These are phyloP conservation scores for Sterna hirundo DNA, from an alignment of 2,113 vertebrate genomes.

Conservation along the genomic window DNA sequence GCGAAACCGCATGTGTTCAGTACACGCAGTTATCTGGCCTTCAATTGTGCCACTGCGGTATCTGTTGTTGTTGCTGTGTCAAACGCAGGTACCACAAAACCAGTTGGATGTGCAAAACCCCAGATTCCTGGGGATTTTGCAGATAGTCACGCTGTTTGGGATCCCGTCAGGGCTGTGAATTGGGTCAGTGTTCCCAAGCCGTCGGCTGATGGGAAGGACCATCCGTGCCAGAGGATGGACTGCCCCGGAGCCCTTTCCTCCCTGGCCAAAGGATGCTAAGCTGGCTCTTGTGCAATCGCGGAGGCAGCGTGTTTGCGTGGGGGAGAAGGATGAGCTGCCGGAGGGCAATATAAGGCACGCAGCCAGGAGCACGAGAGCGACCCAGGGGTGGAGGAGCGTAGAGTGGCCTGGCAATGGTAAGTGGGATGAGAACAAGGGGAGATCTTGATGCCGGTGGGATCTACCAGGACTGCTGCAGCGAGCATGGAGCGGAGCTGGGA, in stretches of 20 bases:
- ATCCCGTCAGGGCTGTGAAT: not conserved
- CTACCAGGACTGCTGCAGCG: not conserved
- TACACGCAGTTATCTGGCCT: not conserved
- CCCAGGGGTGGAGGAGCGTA: not conserved
- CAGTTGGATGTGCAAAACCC: not conserved
- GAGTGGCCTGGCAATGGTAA: not conserved
- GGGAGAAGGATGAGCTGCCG: not conserved
- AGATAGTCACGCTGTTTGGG: not conserved
- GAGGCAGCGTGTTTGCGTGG: not conserved
- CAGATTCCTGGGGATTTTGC: not conserved
- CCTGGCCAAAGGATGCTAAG: not conserved
- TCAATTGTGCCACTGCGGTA: rapidly evolving
- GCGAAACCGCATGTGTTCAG: rapidly evolving
- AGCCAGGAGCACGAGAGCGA: rapidly evolving
- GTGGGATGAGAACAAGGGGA: not conserved
- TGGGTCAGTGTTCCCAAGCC: not conserved
- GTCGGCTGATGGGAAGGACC: rapidly evolving
- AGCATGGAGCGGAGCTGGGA: not conserved
- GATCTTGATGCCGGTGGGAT: not conserved
- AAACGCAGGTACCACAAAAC: not conserved
- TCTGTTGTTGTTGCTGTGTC: not conserved
- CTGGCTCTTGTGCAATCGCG: slow-evolving; percentile 1
- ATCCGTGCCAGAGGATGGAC: rapidly evolving
- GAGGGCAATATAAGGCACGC: slow-evolving; percentile 7
- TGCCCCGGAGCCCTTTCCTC: not conserved